These are phyloP conservation scores for Eudyptes chrysolophus DNA, from an alignment of 2,113 vertebrate species.

Conservation along the genomic window DNA sequence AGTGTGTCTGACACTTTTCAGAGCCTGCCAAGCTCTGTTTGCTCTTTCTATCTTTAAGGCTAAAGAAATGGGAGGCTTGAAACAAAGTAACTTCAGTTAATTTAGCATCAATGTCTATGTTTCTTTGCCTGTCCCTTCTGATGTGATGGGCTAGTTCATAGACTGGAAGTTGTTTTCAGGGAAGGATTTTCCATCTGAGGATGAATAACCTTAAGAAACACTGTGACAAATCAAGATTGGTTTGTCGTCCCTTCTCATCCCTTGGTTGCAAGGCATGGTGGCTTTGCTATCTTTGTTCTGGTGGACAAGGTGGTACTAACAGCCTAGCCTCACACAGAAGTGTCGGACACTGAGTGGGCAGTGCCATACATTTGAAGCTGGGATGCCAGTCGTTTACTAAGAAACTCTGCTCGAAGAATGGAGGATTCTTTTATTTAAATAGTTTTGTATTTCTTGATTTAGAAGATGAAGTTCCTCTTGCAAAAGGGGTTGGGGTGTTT, in stretches of 20 bases:
- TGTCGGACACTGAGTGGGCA: neutral
- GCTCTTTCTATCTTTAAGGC: neutral
- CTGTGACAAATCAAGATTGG: neutral
- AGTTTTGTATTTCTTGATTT: neutral
- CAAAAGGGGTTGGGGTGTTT: neutral
- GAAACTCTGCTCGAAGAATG: neutral
- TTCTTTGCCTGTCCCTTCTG: neutral
- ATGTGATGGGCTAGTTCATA: neutral
- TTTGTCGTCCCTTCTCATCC: neutral
- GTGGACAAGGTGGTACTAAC: neutral
- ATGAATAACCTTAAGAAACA: neutral
- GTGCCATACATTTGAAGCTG: neutral
- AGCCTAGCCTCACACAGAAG: neutral
- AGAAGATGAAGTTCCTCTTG: neutral
- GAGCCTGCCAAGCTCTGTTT: neutral
- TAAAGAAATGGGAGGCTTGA: neutral
- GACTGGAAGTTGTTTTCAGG: neutral
- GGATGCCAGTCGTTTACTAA: neutral
- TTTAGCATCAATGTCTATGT: neutral
- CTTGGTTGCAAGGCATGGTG: neutral
- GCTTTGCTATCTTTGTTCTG: neutral
- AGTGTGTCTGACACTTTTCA: neutral
- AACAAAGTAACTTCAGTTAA: neutral
- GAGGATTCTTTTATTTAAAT: neutral
- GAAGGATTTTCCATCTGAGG: neutral